These are phyloP conservation scores for Dasyprocta punctata DNA, from an alignment of 2,113 vertebrate species.

Conservation along the genomic window DNA sequence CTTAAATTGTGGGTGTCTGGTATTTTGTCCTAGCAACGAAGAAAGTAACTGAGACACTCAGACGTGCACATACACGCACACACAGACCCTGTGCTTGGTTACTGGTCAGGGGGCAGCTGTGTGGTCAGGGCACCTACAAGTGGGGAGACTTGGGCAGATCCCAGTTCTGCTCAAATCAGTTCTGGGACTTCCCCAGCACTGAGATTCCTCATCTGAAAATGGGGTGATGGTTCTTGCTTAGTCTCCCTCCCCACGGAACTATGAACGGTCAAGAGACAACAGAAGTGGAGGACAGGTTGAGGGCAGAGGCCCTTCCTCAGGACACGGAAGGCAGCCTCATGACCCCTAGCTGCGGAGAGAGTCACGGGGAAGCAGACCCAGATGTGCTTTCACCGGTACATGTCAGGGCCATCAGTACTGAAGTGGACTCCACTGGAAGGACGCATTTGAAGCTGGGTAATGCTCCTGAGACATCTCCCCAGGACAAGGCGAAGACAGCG, in stretches of 20 bases:
- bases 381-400: rapidly evolving
- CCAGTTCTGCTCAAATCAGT: background rate
- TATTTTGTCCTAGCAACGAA: background rate
- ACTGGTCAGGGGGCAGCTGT: background rate
- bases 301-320: background rate
- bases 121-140: background rate
- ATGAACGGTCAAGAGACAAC: background rate
- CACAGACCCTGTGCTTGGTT: background rate
- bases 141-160: too few relatives aligned
- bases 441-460: background rate
- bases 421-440: background rate
- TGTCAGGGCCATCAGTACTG: too few relatives aligned
- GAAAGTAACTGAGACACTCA: background rate
- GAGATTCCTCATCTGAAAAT: background rate
- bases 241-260: too few relatives aligned
- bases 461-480: background rate
- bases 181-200: background rate
- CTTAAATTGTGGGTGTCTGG: background rate
- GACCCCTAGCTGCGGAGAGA: background rate
- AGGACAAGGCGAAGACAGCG: background rate
- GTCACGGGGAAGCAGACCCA: background rate
- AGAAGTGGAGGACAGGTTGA: background rate
- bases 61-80: background rate
- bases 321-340: background rate
- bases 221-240: background rate